Conservation (phyloP, 2,113 vertebrate genomes). For the Poeciliopsis prolifica region DNA sequence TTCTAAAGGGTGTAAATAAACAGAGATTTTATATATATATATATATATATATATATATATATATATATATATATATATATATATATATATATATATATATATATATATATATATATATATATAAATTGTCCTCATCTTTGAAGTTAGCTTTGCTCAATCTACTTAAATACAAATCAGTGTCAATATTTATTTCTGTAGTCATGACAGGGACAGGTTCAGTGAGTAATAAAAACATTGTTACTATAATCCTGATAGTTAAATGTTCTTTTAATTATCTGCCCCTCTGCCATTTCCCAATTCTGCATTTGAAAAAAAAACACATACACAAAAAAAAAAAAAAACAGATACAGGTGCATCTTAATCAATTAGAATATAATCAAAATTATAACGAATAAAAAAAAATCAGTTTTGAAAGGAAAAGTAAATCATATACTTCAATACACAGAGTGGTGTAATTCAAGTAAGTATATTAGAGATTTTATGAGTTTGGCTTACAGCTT, state of each 20-base stretch:
- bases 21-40: neutral
- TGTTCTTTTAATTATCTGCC: neutral
- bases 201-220: too few relatives aligned
- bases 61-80: neutral
- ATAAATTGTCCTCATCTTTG: neutral
- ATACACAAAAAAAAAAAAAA: neutral
- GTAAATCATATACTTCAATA: too few relatives aligned
- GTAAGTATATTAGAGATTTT: conserved; percentile 8
- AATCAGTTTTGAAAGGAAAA: too few relatives aligned
- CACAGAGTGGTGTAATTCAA: too few relatives aligned
- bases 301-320: neutral
- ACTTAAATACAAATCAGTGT: neutral
- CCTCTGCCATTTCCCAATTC: neutral
- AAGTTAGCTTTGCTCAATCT: neutral
- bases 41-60: neutral
- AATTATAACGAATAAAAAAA: too few relatives aligned
- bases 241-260: neutral
- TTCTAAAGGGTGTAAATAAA: neutral
- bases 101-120: neutral
- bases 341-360: too few relatives aligned
- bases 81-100: too few relatives aligned
- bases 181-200: neutral
- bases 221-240: neutral
- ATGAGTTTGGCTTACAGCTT: too few relatives aligned
- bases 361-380: too few relatives aligned